Conservation (phyloP, 2,113 vertebrate species). For the Odocoileus virginianus region DNA sequence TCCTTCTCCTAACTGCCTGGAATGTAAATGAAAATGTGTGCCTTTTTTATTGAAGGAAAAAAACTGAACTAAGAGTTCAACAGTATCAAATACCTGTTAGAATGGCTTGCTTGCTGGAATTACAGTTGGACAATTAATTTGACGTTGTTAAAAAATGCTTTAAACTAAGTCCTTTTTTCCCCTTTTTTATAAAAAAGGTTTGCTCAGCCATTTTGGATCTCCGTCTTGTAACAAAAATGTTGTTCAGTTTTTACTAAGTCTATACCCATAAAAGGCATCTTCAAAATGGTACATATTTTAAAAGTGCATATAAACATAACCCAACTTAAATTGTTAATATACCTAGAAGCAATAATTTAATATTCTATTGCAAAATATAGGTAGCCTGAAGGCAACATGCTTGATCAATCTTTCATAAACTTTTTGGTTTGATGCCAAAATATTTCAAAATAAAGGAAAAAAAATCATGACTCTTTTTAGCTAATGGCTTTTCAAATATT, state of each 20-base stretch:
- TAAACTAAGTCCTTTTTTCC: conserved; percentile 24
- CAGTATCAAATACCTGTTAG: conserved; percentile 46
- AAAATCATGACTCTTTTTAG: not conserved
- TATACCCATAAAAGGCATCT: conserved; percentile 28
- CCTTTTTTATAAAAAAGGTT: not conserved
- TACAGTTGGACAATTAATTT: conserved; percentile 58
- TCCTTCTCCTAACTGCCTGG: conserved; percentile 48
- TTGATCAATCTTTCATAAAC: conserved; percentile 52
- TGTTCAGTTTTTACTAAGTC: conserved; percentile 47
- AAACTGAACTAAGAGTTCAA: conserved; percentile 18
- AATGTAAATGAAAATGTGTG: conserved; percentile 68
- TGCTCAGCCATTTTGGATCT: conserved; percentile 49
- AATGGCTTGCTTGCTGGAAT: conserved; percentile 37
- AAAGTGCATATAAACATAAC: conserved; percentile 54
- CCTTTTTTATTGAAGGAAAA: conserved; percentile 4
- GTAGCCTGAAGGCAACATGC: conserved; percentile 52
- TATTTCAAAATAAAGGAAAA: conserved; percentile 2
- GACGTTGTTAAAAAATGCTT: conserved; percentile 36
- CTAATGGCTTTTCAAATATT: conserved; percentile 20
- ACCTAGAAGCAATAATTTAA: conserved; percentile 55
- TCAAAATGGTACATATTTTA: conserved; percentile 54
- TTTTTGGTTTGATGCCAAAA: conserved; percentile 44
- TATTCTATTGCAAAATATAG: conserved; percentile 53
- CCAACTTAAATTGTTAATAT: conserved; percentile 47
- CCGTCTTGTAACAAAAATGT: conserved; percentile 32